Percentiles rank a stretch among this genome's conserved stretches.
Conservation (phyloP, 2,888 invertebrate species). For the Hemicrepidius hirtus region DNA sequence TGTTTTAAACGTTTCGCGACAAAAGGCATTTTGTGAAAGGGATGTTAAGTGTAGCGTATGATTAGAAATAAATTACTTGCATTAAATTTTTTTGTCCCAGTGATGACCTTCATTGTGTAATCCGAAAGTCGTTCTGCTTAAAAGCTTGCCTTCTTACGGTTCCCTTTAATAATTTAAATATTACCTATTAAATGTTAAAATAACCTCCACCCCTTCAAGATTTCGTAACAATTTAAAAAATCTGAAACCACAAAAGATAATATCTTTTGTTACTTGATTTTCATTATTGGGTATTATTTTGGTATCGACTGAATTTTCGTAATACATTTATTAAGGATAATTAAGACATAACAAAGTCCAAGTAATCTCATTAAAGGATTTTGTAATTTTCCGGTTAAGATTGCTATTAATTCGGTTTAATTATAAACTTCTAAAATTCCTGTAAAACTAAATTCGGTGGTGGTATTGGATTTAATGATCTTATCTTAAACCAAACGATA, state of each 20-base stretch:
- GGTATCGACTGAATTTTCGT: no score
- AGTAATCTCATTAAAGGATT: not conserved
- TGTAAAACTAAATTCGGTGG: no score
- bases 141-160: not conserved
- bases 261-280: no score
- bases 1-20: no score
- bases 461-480: no score
- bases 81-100: constrained; percentile 5
- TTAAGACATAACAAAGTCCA: not conserved
- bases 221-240: no score
- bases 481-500: no score
- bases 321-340: not conserved
- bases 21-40: constrained; percentile 7
- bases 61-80: constrained; percentile 14
- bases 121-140: constrained; percentile 16
- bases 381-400: not conserved
- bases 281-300: no score
- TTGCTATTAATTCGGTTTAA: not conserved
- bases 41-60: constrained; percentile 21
- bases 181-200: no score
- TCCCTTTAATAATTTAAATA: not conserved
- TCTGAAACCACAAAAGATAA: no score
- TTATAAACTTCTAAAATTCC: not conserved
- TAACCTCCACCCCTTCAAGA: no score
- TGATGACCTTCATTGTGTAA: constrained; percentile 20